A percentile compares a stretch with the other conserved stretches of the same genome.
Conservation (phyloP, 1,140 invertebrate species). For the Laodelphax striatellus region DNA sequence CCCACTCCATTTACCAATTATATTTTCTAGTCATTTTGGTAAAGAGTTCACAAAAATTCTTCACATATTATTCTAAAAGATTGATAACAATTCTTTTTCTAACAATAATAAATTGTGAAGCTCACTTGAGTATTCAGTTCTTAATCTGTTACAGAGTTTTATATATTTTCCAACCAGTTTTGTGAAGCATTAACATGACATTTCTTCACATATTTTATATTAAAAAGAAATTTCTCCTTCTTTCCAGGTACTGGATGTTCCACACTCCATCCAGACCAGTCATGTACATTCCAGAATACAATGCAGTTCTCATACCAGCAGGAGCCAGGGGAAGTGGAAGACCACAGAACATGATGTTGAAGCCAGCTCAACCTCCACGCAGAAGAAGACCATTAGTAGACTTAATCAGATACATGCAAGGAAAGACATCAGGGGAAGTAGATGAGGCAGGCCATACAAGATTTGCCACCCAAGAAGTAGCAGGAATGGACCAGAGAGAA, state of each 20-base stretch:
- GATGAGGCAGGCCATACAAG: neutral
- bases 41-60: no score
- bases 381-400: conserved; percentile 8
- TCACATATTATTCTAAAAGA: no score
- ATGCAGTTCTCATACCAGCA: conserved; percentile 16
- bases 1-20: no score
- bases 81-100: no score
- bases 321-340: neutral
- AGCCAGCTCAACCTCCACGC: neutral
- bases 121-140: no score
- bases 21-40: no score
- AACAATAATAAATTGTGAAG: no score
- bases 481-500: neutral
- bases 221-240: neutral
- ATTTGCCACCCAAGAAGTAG: neutral
- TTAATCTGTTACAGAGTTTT: no score
- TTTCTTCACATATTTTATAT: no score
- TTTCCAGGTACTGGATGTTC: conserved; percentile 12
- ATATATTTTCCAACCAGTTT: no score
- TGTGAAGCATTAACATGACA: no score
- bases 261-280: conserved; percentile 6
- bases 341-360: neutral
- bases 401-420: conserved; percentile 7
- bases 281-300: conserved; percentile 19
- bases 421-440: neutral